These are phyloP conservation scores for Ahaetulla prasina DNA, from an alignment of 2,113 vertebrate genomes.

Conservation along the genomic window DNA sequence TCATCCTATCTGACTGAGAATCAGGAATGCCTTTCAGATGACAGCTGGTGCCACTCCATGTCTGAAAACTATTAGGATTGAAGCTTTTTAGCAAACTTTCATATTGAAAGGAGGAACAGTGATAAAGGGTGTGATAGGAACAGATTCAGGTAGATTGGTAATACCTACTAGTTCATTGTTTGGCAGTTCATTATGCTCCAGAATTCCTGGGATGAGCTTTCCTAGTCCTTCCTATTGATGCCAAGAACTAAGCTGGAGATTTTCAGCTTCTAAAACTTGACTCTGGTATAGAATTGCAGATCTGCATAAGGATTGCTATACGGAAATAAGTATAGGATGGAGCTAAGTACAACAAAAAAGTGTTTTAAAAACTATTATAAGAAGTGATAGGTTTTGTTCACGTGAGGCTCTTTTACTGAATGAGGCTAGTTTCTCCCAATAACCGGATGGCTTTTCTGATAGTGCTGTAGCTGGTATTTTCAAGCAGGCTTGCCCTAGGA, in stretches of 20 bases:
- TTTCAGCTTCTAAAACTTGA: neutral
- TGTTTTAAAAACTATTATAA: neutral
- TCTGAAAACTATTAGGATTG: neutral
- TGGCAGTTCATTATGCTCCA: neutral
- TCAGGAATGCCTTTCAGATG: neutral
- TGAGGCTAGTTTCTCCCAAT: neutral
- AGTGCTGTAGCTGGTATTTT: constrained; percentile 36
- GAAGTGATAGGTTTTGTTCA: neutral
- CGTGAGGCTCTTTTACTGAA: neutral
- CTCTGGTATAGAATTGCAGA: neutral
- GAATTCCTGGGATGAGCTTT: neutral
- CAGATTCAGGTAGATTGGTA: neutral
- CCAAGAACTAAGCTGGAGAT: neutral
- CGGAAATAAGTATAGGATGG: neutral
- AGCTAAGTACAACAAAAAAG: neutral
- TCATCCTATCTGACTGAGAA: neutral
- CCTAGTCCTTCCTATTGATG: neutral
- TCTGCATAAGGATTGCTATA: neutral
- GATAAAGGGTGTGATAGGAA: neutral
- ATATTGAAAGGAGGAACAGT: neutral
- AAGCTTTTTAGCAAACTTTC: neutral
- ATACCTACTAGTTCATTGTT: neutral
- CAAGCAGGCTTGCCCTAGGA: constrained; percentile 12
- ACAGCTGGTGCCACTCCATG: neutral
- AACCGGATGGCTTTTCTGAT: constrained; percentile 28